A percentile compares a stretch with the other conserved stretches of the same genome.
These are phyloP conservation scores for Procambarus clarkii DNA, from an alignment of 1,140 invertebrate species.

Conservation along the genomic window DNA sequence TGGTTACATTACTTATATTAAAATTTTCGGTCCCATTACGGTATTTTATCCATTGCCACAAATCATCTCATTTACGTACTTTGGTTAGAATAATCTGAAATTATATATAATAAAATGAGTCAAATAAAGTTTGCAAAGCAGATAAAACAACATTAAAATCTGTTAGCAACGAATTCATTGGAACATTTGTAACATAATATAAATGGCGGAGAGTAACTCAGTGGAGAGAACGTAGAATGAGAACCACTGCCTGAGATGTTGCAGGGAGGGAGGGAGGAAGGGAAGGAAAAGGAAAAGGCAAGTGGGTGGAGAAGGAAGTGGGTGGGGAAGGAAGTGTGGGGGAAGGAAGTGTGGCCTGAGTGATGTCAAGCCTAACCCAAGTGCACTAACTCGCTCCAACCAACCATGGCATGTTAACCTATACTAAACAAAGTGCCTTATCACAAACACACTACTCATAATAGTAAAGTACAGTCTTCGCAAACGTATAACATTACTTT, in stretches of 20 bases:
- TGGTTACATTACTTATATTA: background rate
- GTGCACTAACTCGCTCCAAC: too few relatives aligned
- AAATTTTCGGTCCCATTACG: background rate
- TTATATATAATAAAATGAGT: conserved; percentile 10
- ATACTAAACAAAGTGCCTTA: too few relatives aligned
- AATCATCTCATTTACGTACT: background rate
- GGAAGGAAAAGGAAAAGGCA: background rate
- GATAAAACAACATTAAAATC: conserved; percentile 4
- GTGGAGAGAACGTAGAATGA: background rate
- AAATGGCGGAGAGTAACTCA: conserved; percentile 3
- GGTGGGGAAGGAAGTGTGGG: background rate
- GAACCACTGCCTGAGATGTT: background rate
- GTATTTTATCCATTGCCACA: background rate
- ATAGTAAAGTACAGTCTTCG: too few relatives aligned
- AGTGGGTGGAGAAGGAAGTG: background rate
- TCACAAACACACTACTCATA: too few relatives aligned
- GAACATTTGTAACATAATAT: conserved; percentile 11
- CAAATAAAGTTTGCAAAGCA: conserved; percentile 10
- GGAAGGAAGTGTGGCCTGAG: background rate
- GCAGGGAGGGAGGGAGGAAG: background rate
- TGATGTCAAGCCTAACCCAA: too few relatives aligned
- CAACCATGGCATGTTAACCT: too few relatives aligned
- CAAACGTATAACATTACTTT: too few relatives aligned
- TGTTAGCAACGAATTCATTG: conserved; percentile 2
- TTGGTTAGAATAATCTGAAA: conserved; percentile 7